Evolutionary conservation across 2,797 vertebrate genomes (phyloP), one percentile per base, ranked within the genome.

Genomic region (Sarcoramphus papa): DNA sequence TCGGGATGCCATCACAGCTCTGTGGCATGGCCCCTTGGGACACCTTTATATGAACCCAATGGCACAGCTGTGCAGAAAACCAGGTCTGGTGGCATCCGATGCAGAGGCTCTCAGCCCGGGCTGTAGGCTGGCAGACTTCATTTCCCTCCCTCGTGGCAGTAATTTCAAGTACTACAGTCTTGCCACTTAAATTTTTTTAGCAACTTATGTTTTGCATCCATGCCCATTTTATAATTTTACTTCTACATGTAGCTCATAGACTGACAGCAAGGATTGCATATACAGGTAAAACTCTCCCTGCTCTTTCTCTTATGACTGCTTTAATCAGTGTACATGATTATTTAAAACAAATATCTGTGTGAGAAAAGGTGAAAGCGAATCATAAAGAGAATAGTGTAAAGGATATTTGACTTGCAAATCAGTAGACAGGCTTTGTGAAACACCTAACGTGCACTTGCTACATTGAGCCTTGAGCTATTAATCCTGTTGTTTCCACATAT

Each of bases 51-150:
- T 7, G 27, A 67, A 70, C 5, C 7, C 7, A 7, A 21, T 21
- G 51, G 47, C 35, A 87, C 35, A 70, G 48, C 12, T 28, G 12
- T 56, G 53, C 23, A 72, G 43, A 74, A 89, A 69, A 56, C 6
- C 4, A 9, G 6, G 5, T 47, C 33, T 0, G 0, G n/a, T 43
- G 45, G 33, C 12, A 48, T 47, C 54, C 3, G 6, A 10, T 7
- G 16, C 35, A 57, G 85, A 54, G 35, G 27, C 25, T 68, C 65
- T 75, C 40, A 51, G 51, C 41, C 19, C 3, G 15, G 23, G 9
- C 48, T 74, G 40, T 10, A 65, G 43, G 18, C 24, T 62, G 31
- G 33, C 21, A 88, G 10, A 33, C 3, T 79, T 74, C 1, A 50
- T 15, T 73, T 81, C 31, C 45, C 51, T 84, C 28, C 50, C 10